Conservation (phyloP, 2,888 invertebrate species). For the Melieria crassipennis region DNA sequence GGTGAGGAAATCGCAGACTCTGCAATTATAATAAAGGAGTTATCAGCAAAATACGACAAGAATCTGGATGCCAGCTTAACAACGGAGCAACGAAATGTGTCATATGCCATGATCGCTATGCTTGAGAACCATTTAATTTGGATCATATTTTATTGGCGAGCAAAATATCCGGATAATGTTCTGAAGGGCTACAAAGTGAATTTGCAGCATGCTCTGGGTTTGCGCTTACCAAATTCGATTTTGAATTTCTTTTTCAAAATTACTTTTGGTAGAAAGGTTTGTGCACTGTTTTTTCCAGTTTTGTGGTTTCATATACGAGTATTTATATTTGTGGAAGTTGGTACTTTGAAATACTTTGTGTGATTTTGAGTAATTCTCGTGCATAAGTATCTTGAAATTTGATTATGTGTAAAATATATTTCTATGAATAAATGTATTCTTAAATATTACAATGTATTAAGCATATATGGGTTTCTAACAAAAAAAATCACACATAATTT, state of each 20-base stretch:
- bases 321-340: too few species aligned
- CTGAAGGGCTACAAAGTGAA: slow-evolving; percentile 92
- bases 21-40: slow-evolving; percentile 87
- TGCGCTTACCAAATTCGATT: slow-evolving; percentile 86
- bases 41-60: slow-evolving; percentile 83
- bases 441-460: too few species aligned
- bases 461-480: too few species aligned
- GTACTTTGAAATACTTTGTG: too few species aligned
- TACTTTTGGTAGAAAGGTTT: slow-evolving; percentile 84
- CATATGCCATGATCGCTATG: slow-evolving; percentile 94
- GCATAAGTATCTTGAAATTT: too few species aligned
- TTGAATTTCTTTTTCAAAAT: slow-evolving; percentile 92
- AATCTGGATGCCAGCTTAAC: slow-evolving; percentile 85
- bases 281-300: slow-evolving; percentile 16
- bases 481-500: too few species aligned
- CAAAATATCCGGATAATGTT: slow-evolving; percentile 89
- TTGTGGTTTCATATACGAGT: slow-evolving; percentile 64
- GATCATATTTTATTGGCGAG: slow-evolving; percentile 92
- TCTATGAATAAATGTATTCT: too few species aligned
- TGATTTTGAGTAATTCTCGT: too few species aligned
- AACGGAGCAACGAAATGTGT: slow-evolving; percentile 85
- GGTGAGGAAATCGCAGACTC: slow-evolving; percentile 95
- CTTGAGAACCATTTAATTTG: slow-evolving; percentile 93
- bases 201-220: slow-evolving; percentile 87
- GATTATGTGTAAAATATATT: too few species aligned